Conservation (phyloP, 2,888 invertebrate species). For the Achlya flavicornis region DNA sequence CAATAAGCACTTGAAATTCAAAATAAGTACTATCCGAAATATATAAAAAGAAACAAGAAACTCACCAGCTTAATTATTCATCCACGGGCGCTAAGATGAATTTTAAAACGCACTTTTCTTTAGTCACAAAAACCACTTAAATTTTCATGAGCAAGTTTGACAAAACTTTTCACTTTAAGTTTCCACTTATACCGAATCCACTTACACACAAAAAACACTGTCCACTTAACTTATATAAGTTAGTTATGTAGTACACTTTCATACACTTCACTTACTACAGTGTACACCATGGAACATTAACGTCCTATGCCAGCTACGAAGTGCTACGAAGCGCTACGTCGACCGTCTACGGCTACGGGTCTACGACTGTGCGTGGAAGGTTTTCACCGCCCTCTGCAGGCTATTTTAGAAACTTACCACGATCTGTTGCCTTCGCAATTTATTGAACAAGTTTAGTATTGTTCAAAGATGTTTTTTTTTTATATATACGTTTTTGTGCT, state of each 20-base stretch:
- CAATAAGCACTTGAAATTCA: no score
- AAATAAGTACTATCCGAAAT: neutral
- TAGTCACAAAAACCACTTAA: slow-evolving; percentile 32
- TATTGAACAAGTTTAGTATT: slow-evolving; percentile 39
- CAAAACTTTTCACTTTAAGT: slow-evolving; percentile 28
- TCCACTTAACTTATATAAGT: slow-evolving; percentile 13
- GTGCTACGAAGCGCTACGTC: slow-evolving; percentile 31
- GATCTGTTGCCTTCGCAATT: slow-evolving; percentile 35
- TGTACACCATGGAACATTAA: slow-evolving; percentile 4
- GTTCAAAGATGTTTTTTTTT: neutral
- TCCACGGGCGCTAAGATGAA: slow-evolving; percentile 25
- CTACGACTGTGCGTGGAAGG: slow-evolving; percentile 52
- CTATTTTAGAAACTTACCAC: slow-evolving; percentile 37
- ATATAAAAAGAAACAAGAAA: slow-evolving; percentile 12
- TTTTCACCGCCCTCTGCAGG: slow-evolving; percentile 40
- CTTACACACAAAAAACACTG: slow-evolving; percentile 13
- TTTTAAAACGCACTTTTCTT: slow-evolving; percentile 26
- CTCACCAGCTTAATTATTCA: slow-evolving; percentile 38
- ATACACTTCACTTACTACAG: neutral
- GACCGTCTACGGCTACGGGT: slow-evolving; percentile 38
- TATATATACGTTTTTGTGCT: neutral
- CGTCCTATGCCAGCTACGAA: slow-evolving; percentile 21
- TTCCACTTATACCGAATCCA: neutral
- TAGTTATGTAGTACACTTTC: neutral
- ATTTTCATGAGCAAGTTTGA: slow-evolving; percentile 28